Evolutionary conservation across 2,888 invertebrate species (phyloP).

Genomic region (Microplitis manilae): DNA sequence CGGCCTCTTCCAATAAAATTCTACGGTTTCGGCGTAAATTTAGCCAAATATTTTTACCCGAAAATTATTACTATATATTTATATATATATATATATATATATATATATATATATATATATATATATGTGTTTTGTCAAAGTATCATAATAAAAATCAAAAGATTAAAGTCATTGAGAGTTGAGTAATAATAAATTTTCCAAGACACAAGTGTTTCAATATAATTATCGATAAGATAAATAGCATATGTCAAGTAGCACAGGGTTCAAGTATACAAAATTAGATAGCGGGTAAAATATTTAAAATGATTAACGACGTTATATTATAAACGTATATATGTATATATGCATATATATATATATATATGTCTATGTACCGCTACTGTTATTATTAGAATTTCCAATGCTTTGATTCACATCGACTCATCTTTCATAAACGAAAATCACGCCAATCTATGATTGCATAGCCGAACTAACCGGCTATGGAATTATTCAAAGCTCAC

Average conservation of each 20-base stretch:
- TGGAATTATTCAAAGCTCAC: constrained; percentile 46
- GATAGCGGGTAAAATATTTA: background rate
- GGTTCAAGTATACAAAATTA: background rate
- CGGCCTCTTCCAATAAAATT: no score
- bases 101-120: no score
- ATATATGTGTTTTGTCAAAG: background rate
- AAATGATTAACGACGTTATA: background rate
- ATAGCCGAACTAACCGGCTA: constrained; percentile 45
- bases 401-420: constrained; percentile 49
- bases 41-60: no score
- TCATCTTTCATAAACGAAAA: constrained; percentile 44
- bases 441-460: constrained; percentile 50
- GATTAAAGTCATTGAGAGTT: background rate
- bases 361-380: constrained; percentile 4
- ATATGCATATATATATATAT: constrained; percentile 4
- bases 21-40: no score
- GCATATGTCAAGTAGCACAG: background rate
- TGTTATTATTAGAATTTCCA: constrained; percentile 34
- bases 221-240: background rate
- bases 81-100: no score
- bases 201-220: background rate
- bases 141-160: background rate
- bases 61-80: no score
- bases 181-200: background rate
- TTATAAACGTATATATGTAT: background rate